Conservation (phyloP, 2,113 vertebrate genomes). For the Riparia riparia region DNA sequence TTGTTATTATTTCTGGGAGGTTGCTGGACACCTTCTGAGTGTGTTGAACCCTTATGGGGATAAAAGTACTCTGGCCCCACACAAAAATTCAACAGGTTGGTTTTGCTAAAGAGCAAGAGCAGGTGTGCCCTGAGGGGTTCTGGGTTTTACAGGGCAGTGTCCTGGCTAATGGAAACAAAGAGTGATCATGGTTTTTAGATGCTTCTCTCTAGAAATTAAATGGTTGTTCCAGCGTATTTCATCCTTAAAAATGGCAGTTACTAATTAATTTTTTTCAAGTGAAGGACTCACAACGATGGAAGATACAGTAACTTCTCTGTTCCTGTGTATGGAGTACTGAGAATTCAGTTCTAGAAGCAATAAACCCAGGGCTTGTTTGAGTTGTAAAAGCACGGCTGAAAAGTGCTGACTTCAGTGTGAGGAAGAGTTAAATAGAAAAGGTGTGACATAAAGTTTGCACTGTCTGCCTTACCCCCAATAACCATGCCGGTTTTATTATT, state of each 20-base stretch:
- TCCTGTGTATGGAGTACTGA: not conserved
- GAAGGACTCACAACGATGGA: not conserved
- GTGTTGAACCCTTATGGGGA: not conserved
- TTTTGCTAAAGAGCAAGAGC: not conserved
- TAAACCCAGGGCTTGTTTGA: not conserved
- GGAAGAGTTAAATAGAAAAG: not conserved
- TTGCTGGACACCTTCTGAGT: no score
- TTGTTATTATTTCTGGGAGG: no score
- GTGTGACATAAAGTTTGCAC: not conserved
- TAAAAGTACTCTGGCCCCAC: not conserved
- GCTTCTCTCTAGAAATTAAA: not conserved
- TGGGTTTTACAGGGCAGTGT: not conserved
- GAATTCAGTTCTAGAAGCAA: not conserved
- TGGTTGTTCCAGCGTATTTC: not conserved
- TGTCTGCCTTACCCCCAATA: not conserved
- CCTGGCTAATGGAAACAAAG: not conserved
- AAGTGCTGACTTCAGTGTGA: not conserved
- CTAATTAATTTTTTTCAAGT: not conserved
- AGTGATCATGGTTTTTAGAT: fast-evolving
- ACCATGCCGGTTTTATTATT: not conserved
- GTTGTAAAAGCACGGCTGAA: not conserved
- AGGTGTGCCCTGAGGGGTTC: not conserved
- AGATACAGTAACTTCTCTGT: not conserved
- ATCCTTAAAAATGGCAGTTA: not conserved
- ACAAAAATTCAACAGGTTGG: not conserved